Percentiles rank a stretch among this genome's conserved stretches.
These are phyloP conservation scores for Phodopus roborovskii DNA, from an alignment of 2,113 vertebrate genomes.

Conservation along the genomic window DNA sequence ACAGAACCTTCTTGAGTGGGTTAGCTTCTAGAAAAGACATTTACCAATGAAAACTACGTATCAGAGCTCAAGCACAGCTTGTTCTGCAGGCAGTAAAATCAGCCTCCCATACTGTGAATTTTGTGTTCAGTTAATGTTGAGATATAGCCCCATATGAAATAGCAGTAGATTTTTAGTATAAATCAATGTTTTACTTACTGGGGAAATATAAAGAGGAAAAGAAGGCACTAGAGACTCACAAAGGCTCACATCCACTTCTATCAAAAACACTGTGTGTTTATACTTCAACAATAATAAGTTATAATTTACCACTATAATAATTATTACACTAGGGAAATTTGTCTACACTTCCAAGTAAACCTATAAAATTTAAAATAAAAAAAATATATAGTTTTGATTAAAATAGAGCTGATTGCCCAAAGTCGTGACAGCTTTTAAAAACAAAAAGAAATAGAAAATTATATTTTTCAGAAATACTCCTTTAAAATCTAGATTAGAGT, in stretches of 20 bases:
- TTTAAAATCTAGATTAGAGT: not conserved
- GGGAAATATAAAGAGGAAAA: not conserved
- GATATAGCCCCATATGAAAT: not conserved
- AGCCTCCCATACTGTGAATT: not conserved
- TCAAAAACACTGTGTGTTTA: not conserved
- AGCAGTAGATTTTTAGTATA: not conserved
- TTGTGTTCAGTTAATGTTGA: constrained; percentile 14
- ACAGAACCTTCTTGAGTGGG: constrained; percentile 47
- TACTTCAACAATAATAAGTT: not conserved
- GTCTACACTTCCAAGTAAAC: not conserved
- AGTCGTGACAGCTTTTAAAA: not conserved
- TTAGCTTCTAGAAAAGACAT: not conserved
- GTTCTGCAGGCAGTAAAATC: constrained; percentile 32
- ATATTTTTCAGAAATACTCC: constrained; percentile 11
- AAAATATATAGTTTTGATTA: not conserved
- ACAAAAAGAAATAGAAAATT: constrained; percentile 19
- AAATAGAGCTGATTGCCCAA: not conserved
- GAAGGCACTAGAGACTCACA: not conserved
- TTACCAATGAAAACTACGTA: constrained; percentile 27
- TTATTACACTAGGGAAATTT: not conserved
- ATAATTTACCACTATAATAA: not conserved
- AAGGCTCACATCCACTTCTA: not conserved
- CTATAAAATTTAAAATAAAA: constrained; percentile 30
- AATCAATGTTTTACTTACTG: not conserved
- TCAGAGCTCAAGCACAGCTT: not conserved